Base-by-base conservation (phyloP, 2,888 invertebrate species). In the Drosophila kokeensis region DNA sequence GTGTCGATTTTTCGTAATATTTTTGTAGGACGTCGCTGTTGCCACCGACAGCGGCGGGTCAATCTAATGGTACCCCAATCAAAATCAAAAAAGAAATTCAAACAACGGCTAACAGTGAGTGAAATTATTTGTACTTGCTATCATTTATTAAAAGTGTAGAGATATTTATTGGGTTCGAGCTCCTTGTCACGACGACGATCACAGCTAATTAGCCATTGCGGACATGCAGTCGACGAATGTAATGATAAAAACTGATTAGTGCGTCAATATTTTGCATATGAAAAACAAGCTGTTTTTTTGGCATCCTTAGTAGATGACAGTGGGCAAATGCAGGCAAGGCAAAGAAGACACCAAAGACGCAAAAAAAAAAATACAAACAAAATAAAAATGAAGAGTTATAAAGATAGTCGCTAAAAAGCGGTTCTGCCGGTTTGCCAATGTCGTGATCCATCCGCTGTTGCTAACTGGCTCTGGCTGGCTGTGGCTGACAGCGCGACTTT, bases 361-460 rank as follows among this genome's bases (percentile, higher is more conserved):
- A 49, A 73, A 70, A 61, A 57, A 55, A 45, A 38, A 49, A 65
- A 65, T 49, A 71, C 53, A 69, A 61, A 48, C 40, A 54, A 67
- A 57, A 73, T 52, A 69, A 59, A 50, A 49, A 54, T 40, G 63
- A 66, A 60, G 30, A 60, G 38, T 57, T 40, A 69, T 42, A 65
- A 60, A 62, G 64, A 75, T 54, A 68, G 66, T 69, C 71, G 59
- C 75, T 45, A 73, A 83, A 87, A 87, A 87, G 87, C 76, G 67
- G 87, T 87, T 87, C 82, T 87, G 87, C 87, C 87, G 88, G 87
- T 87, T 87, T 87, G 76, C 73, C 83, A 80, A 80, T 83, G 83
- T 79, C 81, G 83, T 82, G 86, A 83, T 83, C 84, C 73, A 73
- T 75, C 72, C 62, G 73, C 64, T 74, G 38, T 29, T 55, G 55